Percentiles rank a stretch among this genome's conserved stretches.
These are phyloP conservation scores for Pelochelys cantorii DNA, from an alignment of 2,797 vertebrate genomes.

Conservation along the genomic window DNA sequence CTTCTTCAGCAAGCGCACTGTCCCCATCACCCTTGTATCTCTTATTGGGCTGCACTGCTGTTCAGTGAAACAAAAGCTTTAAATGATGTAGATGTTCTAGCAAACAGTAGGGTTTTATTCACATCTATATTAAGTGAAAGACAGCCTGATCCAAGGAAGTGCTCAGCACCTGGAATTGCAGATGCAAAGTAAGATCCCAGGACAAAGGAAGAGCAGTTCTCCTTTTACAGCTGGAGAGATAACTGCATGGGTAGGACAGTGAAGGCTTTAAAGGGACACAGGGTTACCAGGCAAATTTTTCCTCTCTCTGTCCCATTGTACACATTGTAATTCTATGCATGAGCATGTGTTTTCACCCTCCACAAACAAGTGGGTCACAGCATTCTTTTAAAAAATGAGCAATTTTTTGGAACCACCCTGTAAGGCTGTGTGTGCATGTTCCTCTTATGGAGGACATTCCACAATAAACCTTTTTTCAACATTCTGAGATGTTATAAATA, in stretches of 20 bases:
- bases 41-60: constrained; percentile 85
- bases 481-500: background rate
- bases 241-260: background rate
- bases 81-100: background rate
- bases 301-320: background rate
- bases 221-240: background rate
- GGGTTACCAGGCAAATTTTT: background rate
- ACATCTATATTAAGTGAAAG: fast-evolving
- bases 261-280: background rate
- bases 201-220: background rate
- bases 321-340: background rate
- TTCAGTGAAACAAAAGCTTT: background rate
- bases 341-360: background rate
- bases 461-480: background rate
- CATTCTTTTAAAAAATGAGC: background rate
- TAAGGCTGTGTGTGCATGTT: background rate
- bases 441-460: background rate
- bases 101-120: background rate
- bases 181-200: background rate
- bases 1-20: constrained; percentile 13
- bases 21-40: constrained; percentile 82
- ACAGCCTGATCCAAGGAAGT: fast-evolving
- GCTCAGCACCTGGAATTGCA: fast-evolving
- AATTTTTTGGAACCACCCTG: background rate
- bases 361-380: background rate